Conservation (phyloP, 2,797 vertebrate species). For the Halcyon leucocephala region DNA sequence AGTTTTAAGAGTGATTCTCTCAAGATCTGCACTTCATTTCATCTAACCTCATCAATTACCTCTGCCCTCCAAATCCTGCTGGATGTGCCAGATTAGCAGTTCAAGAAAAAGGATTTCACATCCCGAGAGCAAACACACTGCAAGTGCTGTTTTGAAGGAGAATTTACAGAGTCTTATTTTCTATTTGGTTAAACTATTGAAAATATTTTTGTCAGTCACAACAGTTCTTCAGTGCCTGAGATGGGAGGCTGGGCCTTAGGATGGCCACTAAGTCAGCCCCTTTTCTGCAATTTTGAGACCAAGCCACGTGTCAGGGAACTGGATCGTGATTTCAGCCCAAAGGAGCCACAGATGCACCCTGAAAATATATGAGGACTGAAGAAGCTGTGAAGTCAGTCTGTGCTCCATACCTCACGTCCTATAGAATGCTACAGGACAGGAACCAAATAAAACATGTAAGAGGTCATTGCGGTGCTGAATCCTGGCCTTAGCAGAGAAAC, state of each 20-base stretch:
- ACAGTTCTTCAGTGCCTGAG: not conserved
- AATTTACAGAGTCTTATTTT: not conserved
- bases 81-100: not conserved
- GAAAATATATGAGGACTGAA: not conserved
- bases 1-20: not conserved
- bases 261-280: not conserved
- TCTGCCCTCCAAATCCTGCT: not conserved
- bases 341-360: not conserved
- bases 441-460: not conserved
- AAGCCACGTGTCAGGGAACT: not conserved
- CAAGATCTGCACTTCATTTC: not conserved
- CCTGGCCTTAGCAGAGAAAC: not conserved
- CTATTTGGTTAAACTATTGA: not conserved
- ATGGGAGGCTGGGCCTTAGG: not conserved
- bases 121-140: not conserved
- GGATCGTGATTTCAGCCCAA: not conserved
- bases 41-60: not conserved
- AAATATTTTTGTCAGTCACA: not conserved
- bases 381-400: not conserved
- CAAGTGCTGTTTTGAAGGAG: not conserved
- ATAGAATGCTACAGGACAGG: not conserved
- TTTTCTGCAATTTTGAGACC: not conserved
- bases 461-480: not conserved
- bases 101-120: not conserved
- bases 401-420: accelerated